These are phyloP conservation scores for Noctua janthe DNA, from an alignment of 2,888 invertebrate species.

Conservation along the genomic window DNA sequence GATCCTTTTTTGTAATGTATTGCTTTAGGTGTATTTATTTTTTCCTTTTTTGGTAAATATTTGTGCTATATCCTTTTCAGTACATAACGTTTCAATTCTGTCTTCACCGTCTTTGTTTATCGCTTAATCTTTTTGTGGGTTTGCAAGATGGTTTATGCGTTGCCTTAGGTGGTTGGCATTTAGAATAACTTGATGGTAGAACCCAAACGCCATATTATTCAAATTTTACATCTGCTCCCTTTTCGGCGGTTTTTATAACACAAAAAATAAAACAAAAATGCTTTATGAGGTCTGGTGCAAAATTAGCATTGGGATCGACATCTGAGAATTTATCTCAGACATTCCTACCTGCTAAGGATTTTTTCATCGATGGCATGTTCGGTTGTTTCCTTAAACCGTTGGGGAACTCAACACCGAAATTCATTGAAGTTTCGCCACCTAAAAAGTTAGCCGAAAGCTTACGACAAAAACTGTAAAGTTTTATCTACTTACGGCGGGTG, in stretches of 20 bases:
- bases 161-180: conserved; percentile 24
- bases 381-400: conserved; percentile 59
- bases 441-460: conserved; percentile 60
- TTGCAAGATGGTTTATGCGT: conserved; percentile 4
- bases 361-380: conserved; percentile 44
- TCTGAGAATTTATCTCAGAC: conserved; percentile 56
- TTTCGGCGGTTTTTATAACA: conserved; percentile 35
- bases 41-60: conserved; percentile 38
- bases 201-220: conserved; percentile 34
- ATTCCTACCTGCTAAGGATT: conserved; percentile 60
- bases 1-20: conserved; percentile 35
- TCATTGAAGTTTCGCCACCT: conserved; percentile 59
- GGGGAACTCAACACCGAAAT: conserved; percentile 63
- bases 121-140: conserved; percentile 10
- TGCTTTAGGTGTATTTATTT: conserved; percentile 43
- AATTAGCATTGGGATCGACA: conserved; percentile 68
- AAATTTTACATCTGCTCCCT: conserved; percentile 50
- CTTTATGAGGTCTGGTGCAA: conserved; percentile 58
- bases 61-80: conserved; percentile 23
- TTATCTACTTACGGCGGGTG: conserved; percentile 69
- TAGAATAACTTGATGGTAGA: conserved; percentile 5
- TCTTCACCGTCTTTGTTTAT: conserved; percentile 21
- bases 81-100: conserved; percentile 28
- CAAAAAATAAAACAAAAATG: conserved; percentile 60
- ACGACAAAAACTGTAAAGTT: conserved; percentile 68